Evolutionary conservation across 2,797 vertebrate species (phyloP).

Genomic region (Helostoma temminkii): DNA sequence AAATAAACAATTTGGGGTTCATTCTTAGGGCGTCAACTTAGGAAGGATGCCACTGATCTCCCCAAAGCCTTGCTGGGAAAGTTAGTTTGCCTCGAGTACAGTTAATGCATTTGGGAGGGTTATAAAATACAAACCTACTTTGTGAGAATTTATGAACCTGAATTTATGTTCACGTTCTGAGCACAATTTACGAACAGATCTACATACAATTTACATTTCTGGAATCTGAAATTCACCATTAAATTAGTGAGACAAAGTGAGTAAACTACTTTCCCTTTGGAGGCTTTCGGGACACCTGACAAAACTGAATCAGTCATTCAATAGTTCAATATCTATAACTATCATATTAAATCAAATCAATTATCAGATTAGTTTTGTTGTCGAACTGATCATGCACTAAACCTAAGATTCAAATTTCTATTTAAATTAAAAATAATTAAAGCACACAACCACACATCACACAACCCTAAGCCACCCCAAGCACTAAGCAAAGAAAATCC

Average conservation of each 20-base stretch:
- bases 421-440: slow-evolving; percentile 17
- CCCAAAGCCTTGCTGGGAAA: slow-evolving; percentile 76
- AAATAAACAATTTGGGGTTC: slow-evolving; percentile 86
- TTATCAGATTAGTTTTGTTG: slow-evolving; percentile 49
- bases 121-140: slow-evolving; percentile 25
- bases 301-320: slow-evolving; percentile 67
- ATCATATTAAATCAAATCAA: slow-evolving; percentile 58
- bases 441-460: slow-evolving; percentile 67
- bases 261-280: slow-evolving; percentile 61
- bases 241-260: neutral
- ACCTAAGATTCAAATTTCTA: slow-evolving; percentile 58
- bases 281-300: slow-evolving; percentile 73
- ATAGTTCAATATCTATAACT: slow-evolving; percentile 51
- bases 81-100: slow-evolving; percentile 55
- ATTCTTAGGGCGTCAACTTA: slow-evolving; percentile 68
- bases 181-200: neutral
- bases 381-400: slow-evolving; percentile 86
- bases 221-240: neutral
- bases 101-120: slow-evolving; percentile 18
- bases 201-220: neutral
- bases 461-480: slow-evolving; percentile 47
- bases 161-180: neutral
- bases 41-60: slow-evolving; percentile 58
- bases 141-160: neutral
- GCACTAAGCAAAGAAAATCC: slow-evolving; percentile 42